Conservation (phyloP, 2,888 invertebrate species). For the Hipparchia sbordonii region DNA sequence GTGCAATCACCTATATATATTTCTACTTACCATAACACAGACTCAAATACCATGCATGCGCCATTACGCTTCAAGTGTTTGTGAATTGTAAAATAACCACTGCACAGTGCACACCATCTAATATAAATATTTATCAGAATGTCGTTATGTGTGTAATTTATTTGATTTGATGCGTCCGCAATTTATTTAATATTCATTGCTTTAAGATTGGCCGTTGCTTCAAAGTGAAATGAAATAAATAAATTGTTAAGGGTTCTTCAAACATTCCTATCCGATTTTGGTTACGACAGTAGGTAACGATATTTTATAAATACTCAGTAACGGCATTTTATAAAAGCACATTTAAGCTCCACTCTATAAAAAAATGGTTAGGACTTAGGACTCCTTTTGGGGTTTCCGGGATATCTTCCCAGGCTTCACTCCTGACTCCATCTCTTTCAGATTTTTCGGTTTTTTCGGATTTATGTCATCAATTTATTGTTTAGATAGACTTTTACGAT, state of each 20-base stretch:
- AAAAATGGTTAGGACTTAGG: no score
- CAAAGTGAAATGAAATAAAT: conserved; percentile 43
- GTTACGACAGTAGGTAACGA: not conserved
- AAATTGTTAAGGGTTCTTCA: conserved; percentile 23
- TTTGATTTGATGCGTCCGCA: conserved; percentile 68
- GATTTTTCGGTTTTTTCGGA: no score
- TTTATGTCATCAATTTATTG: no score
- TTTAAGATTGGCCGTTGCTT: conserved; percentile 54
- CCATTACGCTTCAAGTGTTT: conserved; percentile 77
- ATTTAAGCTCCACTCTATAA: no score
- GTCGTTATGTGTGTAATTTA: conserved; percentile 74
- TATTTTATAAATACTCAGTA: not conserved
- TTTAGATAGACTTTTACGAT: no score
- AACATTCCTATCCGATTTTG: not conserved
- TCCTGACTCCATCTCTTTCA: no score
- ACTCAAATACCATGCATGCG: conserved; percentile 67
- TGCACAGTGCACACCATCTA: conserved; percentile 58
- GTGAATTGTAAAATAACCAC: conserved; percentile 78
- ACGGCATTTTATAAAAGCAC: no score
- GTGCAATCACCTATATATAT: conserved; percentile 58
- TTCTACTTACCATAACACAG: conserved; percentile 64
- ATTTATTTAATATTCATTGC: conserved; percentile 60
- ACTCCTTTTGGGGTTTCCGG: no score
- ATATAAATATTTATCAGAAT: conserved; percentile 46
- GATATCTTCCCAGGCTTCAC: no score